Conservation (phyloP, 2,797 vertebrate species). For the Ispidina picta region DNA sequence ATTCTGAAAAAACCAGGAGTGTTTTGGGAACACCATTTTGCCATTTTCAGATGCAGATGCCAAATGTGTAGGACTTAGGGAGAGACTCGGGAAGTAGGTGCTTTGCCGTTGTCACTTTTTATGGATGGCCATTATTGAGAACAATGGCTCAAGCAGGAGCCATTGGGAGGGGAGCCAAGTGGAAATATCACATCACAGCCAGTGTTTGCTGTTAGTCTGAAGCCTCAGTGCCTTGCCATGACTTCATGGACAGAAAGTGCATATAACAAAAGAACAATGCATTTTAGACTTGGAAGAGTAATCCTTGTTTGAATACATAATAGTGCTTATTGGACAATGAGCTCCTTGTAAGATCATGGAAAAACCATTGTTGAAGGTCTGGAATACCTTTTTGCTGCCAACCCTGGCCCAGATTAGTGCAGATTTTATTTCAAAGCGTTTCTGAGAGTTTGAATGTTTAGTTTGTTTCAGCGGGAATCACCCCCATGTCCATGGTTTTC, state of each 20-base stretch:
- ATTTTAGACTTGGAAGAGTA: constrained; percentile 43
- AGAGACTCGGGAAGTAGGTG: constrained; percentile 16
- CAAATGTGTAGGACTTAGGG: neutral
- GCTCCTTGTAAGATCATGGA: constrained; percentile 65
- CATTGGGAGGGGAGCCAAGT: constrained; percentile 37
- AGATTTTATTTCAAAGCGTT: constrained; percentile 20
- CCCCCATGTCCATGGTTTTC: neutral
- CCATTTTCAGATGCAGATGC: neutral
- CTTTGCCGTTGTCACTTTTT: neutral
- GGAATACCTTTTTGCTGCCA: constrained; percentile 6
- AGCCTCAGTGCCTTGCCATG: constrained; percentile 54
- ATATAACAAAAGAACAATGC: constrained; percentile 65
- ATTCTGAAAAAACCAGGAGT: neutral
- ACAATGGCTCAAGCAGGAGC: constrained; percentile 55
- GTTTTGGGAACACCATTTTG: neutral
- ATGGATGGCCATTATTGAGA: neutral
- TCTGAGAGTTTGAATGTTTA: neutral
- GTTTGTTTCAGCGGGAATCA: neutral
- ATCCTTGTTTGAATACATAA: constrained; percentile 52
- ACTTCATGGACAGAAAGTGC: constrained; percentile 66
- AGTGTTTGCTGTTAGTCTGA: constrained; percentile 63
- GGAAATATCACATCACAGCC: constrained; percentile 46
- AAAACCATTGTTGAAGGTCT: constrained; percentile 32
- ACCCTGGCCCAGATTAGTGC: neutral
- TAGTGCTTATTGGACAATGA: constrained; percentile 42